Evolutionary conservation across 1,140 invertebrate genomes (phyloP).

Genomic region (Copidosoma floridanum): DNA sequence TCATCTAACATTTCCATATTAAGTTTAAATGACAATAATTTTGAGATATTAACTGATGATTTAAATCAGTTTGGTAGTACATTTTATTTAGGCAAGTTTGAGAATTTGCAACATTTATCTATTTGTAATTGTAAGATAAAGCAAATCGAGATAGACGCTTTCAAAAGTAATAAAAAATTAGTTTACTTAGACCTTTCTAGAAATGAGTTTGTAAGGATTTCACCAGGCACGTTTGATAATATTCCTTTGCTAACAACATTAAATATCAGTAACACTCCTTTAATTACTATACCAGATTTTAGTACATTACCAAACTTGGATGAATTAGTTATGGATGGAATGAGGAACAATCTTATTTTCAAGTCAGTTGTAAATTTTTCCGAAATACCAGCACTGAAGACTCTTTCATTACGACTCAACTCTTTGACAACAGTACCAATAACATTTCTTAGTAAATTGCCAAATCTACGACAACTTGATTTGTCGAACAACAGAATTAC

Average conservation of each 20-base stretch:
- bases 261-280: slow-evolving; percentile 12
- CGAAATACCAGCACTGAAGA: not conserved
- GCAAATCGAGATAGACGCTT: slow-evolving; percentile 3
- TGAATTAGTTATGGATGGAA: slow-evolving; percentile 3
- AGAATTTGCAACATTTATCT: slow-evolving; percentile 11
- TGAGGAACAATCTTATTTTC: slow-evolving; percentile 1
- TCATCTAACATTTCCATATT: no score
- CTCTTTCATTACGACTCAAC: slow-evolving; percentile 5
- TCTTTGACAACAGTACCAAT: not conserved
- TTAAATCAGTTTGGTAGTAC: not conserved
- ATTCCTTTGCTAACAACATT: slow-evolving; percentile 4
- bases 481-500: not conserved
- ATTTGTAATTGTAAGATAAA: not conserved
- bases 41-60: not conserved
- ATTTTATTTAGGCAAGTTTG: slow-evolving; percentile 1
- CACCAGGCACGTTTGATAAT: not conserved
- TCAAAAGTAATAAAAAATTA: slow-evolving; percentile 7
- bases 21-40: slow-evolving; percentile 12
- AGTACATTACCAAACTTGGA: slow-evolving; percentile 12
- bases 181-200: slow-evolving; percentile 7
- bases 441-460: slow-evolving; percentile 15
- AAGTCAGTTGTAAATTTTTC: no score
- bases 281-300: slow-evolving; percentile 9
- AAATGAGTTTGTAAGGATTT: not conserved
- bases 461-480: not conserved